phyloP scores from a whole-genome alignment of 2,797 vertebrate genomes.

The Helostoma temminkii region DNA sequence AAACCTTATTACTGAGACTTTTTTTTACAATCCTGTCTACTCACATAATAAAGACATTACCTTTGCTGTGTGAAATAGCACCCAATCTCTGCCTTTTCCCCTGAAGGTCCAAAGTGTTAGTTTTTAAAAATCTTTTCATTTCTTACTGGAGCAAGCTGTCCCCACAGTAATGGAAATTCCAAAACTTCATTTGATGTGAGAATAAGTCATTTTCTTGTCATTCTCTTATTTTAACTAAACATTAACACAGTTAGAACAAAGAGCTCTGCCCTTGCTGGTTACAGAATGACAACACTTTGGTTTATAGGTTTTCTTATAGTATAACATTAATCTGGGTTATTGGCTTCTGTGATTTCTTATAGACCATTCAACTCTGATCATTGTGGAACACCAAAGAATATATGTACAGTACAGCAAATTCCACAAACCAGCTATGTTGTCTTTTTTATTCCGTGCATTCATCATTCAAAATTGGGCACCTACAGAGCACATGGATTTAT shows the following conservation, averaged over 20 bases:
- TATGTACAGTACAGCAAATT: too few species aligned
- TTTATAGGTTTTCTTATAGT: background rate
- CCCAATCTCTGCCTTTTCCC: conserved; percentile 1
- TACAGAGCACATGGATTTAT: too few species aligned
- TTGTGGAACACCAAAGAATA: too few species aligned
- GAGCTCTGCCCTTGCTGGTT: conserved; percentile 4
- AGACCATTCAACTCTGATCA: too few species aligned
- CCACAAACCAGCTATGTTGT: too few species aligned
- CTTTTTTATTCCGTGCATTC: too few species aligned
- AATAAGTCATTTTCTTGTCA: background rate
- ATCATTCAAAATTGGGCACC: too few species aligned
- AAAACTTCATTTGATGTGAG: background rate
- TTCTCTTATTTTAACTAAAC: conserved; percentile 10
- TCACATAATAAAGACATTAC: conserved; percentile 27
- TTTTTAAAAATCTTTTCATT: conserved; percentile 4
- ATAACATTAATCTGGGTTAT: conserved; percentile 9
- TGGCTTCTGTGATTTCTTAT: too few species aligned
- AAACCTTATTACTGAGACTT: conserved; percentile 18
- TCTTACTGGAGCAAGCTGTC: background rate
- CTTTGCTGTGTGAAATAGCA: conserved; percentile 12
- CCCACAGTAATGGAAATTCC: conserved; percentile 6
- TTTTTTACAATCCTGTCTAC: conserved; percentile 4
- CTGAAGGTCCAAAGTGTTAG: conserved; percentile 4
- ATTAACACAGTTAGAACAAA: background rate
- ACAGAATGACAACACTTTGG: conserved; percentile 16